Percentiles rank a stretch among this genome's conserved stretches.
Evolutionary conservation across 2,113 vertebrate genomes (phyloP).

Genomic region (Epinephelus cyanopodus): DNA sequence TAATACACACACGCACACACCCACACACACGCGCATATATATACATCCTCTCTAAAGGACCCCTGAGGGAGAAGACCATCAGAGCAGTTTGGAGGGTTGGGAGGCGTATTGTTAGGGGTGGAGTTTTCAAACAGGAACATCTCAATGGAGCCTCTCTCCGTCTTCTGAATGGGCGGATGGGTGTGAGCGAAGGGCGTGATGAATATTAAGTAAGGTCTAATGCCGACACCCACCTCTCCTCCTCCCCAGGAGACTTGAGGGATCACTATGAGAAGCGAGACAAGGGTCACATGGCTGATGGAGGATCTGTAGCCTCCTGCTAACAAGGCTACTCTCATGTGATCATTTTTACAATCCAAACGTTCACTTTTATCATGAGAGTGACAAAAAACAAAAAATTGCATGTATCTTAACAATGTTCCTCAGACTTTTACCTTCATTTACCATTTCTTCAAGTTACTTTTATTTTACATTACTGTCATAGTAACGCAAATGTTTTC

Average conservation of each 20-base stretch:
- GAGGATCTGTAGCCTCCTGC: background rate
- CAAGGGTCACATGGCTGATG: constrained; percentile 24
- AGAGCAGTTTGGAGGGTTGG: constrained; percentile 46
- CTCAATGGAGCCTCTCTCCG: constrained; percentile 52
- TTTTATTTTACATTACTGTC: no score
- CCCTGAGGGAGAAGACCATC: constrained; percentile 45
- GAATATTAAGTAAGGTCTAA: constrained; percentile 56
- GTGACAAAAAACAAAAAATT: background rate
- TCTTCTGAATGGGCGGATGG: constrained; percentile 29
- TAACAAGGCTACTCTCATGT: background rate
- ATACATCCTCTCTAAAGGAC: constrained; percentile 35
- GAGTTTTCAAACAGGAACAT: constrained; percentile 62
- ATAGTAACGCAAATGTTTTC: no score
- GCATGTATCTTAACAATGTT: background rate
- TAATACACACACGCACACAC: constrained; percentile 13
- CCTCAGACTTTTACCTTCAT: background rate
- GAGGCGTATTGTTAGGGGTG: constrained; percentile 51
- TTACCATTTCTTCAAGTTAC: background rate
- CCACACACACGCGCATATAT: constrained; percentile 17
- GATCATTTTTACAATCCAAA: background rate
- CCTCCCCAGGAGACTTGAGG: constrained; percentile 9
- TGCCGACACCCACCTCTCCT: constrained; percentile 29
- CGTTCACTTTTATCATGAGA: background rate
- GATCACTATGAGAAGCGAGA: constrained; percentile 5
- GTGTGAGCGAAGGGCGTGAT: constrained; percentile 37